Evolutionary conservation across 2,113 vertebrate genomes (phyloP).

Genomic region (Cricetomys ansorgei): DNA sequence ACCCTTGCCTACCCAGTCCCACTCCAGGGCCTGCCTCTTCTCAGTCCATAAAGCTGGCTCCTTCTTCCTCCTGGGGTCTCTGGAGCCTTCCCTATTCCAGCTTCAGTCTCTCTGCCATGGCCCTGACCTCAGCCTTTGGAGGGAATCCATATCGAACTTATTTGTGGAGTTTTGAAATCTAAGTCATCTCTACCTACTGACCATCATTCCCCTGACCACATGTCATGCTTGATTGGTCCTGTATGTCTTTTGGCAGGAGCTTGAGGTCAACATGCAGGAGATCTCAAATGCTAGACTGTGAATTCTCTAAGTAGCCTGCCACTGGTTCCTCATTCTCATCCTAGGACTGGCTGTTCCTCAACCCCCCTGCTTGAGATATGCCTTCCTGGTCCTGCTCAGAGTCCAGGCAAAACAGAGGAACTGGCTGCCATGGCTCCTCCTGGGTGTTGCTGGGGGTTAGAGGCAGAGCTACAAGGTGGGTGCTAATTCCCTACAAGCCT

Average conservation of each 20-base stretch:
- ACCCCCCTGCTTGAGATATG: not conserved
- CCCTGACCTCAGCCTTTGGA: too few species aligned
- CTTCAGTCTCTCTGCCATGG: not conserved
- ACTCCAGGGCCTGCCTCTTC: not conserved
- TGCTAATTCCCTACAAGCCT: not conserved
- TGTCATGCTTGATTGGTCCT: rapidly evolving
- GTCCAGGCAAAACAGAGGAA: not conserved
- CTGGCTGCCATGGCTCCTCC: not conserved
- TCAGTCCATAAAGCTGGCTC: not conserved
- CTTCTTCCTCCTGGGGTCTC: not conserved
- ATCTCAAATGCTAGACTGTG: not conserved
- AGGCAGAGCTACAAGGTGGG: not conserved
- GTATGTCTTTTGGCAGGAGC: not conserved
- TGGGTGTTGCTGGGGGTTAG: not conserved
- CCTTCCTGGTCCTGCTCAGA: not conserved
- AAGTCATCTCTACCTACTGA: not conserved
- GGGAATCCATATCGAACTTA: not conserved
- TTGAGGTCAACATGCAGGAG: not conserved
- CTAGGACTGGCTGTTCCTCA: not conserved
- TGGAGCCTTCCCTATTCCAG: not conserved
- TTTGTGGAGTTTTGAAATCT: not conserved
- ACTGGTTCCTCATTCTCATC: rapidly evolving
- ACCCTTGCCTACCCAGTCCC: not conserved
- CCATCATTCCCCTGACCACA: not conserved
- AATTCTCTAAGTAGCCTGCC: not conserved